Evolutionary conservation across 64 coral and sea anemone genomes (phyloP).

Genomic region (Montipora efflorescens): DNA sequence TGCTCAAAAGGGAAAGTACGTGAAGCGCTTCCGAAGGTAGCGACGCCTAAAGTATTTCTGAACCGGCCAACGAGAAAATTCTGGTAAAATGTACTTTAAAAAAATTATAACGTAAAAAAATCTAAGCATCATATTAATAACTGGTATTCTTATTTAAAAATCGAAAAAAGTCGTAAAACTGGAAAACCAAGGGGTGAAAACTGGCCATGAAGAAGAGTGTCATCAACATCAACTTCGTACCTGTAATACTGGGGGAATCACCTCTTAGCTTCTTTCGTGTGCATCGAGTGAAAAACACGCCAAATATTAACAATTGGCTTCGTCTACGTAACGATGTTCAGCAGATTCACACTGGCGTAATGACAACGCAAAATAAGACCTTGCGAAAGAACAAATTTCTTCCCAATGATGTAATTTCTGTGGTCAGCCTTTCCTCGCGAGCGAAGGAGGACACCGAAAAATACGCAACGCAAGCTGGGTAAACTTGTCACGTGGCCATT

Average conservation of each 20-base stretch:
- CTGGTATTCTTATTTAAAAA: neutral
- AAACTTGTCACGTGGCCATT: conserved; percentile 1
- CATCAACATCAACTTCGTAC: neutral
- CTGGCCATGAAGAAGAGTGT: neutral
- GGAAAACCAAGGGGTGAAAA: neutral
- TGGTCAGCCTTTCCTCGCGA: too few relatives aligned
- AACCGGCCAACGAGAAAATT: neutral
- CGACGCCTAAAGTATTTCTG: neutral
- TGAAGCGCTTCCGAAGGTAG: conserved; percentile 12
- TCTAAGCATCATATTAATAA: too few relatives aligned
- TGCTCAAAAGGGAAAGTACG: conserved; percentile 23
- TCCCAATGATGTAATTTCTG: conserved; percentile 24
- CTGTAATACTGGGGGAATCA: conserved; percentile 39
- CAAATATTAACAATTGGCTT: neutral
- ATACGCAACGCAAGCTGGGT: neutral
- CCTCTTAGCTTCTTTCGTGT: neutral
- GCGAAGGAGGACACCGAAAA: neutral
- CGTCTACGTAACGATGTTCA: neutral
- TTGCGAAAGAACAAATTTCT: conserved; percentile 2
- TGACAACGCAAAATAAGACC: neutral
- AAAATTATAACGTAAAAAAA: neutral
- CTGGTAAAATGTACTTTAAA: neutral
- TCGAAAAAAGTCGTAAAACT: neutral
- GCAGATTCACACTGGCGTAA: neutral
- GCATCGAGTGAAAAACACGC: neutral